A percentile compares a stretch with the other conserved stretches of the same genome.
phyloP scores from a whole-genome alignment of 2,888 invertebrate species.

The Idaea biselata region DNA sequence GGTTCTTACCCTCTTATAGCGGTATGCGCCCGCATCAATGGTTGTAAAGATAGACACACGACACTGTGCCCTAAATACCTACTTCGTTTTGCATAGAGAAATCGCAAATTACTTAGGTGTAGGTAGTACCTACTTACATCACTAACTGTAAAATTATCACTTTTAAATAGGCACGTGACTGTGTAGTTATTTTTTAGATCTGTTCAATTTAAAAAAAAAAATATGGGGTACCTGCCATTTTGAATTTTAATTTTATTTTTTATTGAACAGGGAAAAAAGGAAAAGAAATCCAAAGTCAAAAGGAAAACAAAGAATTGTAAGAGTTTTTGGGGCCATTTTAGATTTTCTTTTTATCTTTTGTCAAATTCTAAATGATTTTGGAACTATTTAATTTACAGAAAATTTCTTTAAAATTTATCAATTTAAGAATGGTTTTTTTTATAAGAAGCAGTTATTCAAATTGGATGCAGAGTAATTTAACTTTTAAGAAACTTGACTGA shows the following conservation, averaged over 20 bases:
- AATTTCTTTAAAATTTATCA: no score
- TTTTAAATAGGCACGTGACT: neutral
- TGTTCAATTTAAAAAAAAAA: neutral
- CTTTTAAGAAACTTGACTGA: no score
- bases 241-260: neutral
- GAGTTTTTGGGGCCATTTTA: no score
- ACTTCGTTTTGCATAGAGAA: slow-evolving; percentile 30
- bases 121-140: neutral
- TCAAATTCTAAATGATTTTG: no score
- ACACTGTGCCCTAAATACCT: slow-evolving; percentile 41
- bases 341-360: no score
- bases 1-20: slow-evolving; percentile 52
- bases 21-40: slow-evolving; percentile 53
- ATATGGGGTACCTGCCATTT: neutral
- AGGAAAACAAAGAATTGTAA: neutral
- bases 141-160: neutral
- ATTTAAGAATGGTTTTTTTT: no score
- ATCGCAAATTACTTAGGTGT: slow-evolving; percentile 4
- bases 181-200: neutral
- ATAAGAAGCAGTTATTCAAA: no score
- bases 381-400: no score
- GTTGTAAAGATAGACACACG: slow-evolving; percentile 42
- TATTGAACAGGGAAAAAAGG: neutral
- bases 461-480: no score
- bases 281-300: neutral